These are phyloP conservation scores for Odontamblyopus rebecca DNA, from an alignment of 2,797 vertebrate species.

Conservation along the genomic window DNA sequence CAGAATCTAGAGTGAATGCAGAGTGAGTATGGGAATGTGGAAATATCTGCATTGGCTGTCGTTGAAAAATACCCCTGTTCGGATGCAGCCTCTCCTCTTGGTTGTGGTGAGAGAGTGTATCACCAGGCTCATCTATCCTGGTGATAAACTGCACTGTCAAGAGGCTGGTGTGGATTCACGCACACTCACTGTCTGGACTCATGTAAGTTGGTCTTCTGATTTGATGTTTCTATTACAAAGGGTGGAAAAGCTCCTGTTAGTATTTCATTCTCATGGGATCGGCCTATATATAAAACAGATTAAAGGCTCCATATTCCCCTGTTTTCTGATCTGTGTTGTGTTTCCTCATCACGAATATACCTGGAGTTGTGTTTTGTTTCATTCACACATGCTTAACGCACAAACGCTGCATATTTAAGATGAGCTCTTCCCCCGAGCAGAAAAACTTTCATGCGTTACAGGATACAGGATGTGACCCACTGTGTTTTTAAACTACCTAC, in stretches of 20 bases:
- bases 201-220: slow-evolving; percentile 52
- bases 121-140: slow-evolving; percentile 55
- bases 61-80: slow-evolving; percentile 33
- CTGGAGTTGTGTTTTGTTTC: no score
- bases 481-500: no score
- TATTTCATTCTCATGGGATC: slow-evolving; percentile 26
- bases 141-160: slow-evolving; percentile 65
- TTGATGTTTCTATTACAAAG: slow-evolving; percentile 51
- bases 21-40: slow-evolving; percentile 18
- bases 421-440: no score
- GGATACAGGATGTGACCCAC: no score
- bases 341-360: no score
- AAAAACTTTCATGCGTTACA: no score
- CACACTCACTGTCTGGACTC: slow-evolving; percentile 45
- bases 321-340: no score
- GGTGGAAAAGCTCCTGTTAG: slow-evolving; percentile 15
- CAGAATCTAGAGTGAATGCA: slow-evolving; percentile 23
- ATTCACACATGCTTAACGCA: no score
- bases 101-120: slow-evolving; percentile 37
- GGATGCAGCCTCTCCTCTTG: slow-evolving; percentile 40
- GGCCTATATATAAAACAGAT: neutral
- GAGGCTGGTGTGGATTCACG: slow-evolving; percentile 33
- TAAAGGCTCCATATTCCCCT: no score
- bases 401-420: no score
- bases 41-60: slow-evolving; percentile 24